Evolutionary conservation across 53 echinoderm and acorn worm species (phyloP).

Genomic region (Zoroaster sp.): DNA sequence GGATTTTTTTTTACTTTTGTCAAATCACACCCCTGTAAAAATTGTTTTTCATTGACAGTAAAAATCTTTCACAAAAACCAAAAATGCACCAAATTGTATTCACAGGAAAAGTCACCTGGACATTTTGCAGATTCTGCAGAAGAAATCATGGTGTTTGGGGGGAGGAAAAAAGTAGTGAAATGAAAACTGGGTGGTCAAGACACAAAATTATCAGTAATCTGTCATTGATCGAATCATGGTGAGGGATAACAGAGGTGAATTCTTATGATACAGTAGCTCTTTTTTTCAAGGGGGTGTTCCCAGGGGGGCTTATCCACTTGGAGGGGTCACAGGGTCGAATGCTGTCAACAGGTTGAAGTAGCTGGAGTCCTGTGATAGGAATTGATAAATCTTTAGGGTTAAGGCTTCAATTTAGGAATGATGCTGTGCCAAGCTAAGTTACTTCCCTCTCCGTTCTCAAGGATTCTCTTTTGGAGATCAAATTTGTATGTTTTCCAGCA

Average conservation of each 20-base stretch:
- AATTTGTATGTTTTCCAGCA: too few species aligned
- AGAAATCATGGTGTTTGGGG: too few species aligned
- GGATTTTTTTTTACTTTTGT: too few species aligned
- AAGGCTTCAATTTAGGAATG: background rate
- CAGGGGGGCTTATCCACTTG: slow-evolving; percentile 15
- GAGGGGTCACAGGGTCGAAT: background rate
- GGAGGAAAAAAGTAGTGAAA: background rate
- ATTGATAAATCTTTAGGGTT: background rate
- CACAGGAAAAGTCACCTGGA: too few species aligned
- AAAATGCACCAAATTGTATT: too few species aligned
- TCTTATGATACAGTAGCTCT: background rate
- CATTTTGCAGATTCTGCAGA: too few species aligned
- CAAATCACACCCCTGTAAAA: too few species aligned
- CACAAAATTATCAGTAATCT: background rate
- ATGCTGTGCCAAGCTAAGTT: background rate
- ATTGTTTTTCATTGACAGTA: too few species aligned
- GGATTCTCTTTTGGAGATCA: background rate
- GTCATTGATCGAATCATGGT: background rate
- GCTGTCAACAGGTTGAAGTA: slow-evolving; percentile 12
- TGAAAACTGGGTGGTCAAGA: background rate
- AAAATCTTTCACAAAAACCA: too few species aligned
- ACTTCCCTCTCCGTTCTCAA: too few species aligned
- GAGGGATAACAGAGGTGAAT: background rate
- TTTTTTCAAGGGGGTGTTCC: background rate
- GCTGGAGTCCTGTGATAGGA: background rate